phyloP scores from a whole-genome alignment of 2,888 invertebrate species.

The Lucinisca nassula region DNA sequence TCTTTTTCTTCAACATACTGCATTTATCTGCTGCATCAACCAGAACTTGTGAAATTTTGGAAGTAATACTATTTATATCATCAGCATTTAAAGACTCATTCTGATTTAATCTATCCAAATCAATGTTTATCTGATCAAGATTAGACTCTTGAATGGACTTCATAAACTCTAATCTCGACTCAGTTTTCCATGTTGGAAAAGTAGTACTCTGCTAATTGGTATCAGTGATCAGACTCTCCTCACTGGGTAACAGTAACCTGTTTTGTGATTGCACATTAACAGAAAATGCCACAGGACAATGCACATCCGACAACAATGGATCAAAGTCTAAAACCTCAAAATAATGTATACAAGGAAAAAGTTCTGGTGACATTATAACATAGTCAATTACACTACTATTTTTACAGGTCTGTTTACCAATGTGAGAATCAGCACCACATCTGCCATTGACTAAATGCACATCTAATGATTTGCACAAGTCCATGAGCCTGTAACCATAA shows the following conservation, averaged over 20 bases:
- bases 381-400: slow-evolving; percentile 10
- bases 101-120: not conserved
- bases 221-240: not conserved
- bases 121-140: slow-evolving; percentile 1
- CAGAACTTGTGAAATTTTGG: not conserved
- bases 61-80: not conserved
- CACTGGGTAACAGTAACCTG: not conserved
- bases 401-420: not conserved
- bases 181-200: slow-evolving; percentile 12
- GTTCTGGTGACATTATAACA: slow-evolving; percentile 2
- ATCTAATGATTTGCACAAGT: not conserved
- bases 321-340: slow-evolving; percentile 3
- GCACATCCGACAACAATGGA: not conserved
- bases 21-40: not conserved
- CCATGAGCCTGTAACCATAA: slow-evolving; percentile 1
- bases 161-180: not conserved
- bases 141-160: not conserved
- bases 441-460: not conserved
- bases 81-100: not conserved
- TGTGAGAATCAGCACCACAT: not conserved
- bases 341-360: slow-evolving; percentile 12
- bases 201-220: not conserved
- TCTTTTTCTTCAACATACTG: not conserved
- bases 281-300: slow-evolving; percentile 1
- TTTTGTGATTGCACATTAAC: not conserved